Base-by-base conservation (phyloP, 2,113 vertebrate genomes). In the Lamprologus sp. region DNA sequence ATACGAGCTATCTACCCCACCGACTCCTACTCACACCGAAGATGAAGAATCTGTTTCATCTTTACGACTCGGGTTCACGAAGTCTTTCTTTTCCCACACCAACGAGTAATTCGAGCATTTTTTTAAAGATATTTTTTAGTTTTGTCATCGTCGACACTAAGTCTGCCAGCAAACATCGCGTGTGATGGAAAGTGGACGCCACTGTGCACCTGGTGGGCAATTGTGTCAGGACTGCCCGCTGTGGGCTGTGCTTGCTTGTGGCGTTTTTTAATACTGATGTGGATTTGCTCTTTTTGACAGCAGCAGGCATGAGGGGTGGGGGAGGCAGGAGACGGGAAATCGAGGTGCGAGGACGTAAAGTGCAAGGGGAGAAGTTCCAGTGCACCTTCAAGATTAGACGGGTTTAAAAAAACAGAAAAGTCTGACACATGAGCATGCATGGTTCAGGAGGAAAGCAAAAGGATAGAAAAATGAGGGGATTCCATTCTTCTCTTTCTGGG, bases 181-280 rank as follows among this genome's bases (percentile, higher is more conserved):
- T 70, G 53, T 9, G 63, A 82, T 37, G 42, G 35, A 63, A 88
- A 28, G 84, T 31, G 70, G 80, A 35, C 86, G 89, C 90, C 85
- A 65, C 40, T 3, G 70, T 75, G 89, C 68, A 63, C 84, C 87
- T 68, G 56, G 73, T 81, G 19, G 82, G 58, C 77, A 9, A 54
- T 14, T 68, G 9, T 53, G 58, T 77, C 83, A 63, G 55, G 37
- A 2, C 33, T 3, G 47, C 45, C 33, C 60, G 28, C 49, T 56
- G 73, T 26, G 82, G 68, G 79, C 83, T 37, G 89, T 75, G 84
- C 85, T 60, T 49, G 37, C 91, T 88, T 88, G 87, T 90, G 89
- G 92, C 79, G 60, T 58, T 84, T 80, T 73, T 73, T 94, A 96
- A 95, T 94, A 95, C 94, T 95, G 95, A 92, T 84, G 91, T 65